Evolutionary conservation across 2,888 invertebrate species (phyloP), one percentile per base, ranked within the genome.

Genomic region (Mythimna vitellina): DNA sequence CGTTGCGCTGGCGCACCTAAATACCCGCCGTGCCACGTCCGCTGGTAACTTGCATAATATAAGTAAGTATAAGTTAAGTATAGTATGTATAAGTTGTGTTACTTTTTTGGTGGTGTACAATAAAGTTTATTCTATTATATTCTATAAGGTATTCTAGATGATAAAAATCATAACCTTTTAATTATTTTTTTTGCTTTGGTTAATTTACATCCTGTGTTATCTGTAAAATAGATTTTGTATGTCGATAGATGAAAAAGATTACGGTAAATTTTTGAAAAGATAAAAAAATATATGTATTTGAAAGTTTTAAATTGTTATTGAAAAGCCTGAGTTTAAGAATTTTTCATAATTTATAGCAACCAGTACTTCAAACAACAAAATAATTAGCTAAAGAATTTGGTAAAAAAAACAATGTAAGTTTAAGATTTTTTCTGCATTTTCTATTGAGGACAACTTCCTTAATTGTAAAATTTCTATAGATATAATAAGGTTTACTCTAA

Each of bases 1-100:
- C 84, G 79, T 69, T 72, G 78, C 77, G 78, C 81, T 20, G 71
- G 83, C 86, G 78, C 84, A 81, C 83, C 79, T 80, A 72, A 73
- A 74, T 75, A 80, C 77, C 70, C 70, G 38, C 66, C 62, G 67
- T 70, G 78, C 77, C 74, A 86, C 80, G 82, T 80, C 76, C 73
- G 67, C 70, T 70, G 65, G 72, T 71, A 66, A 65, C 81, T 85
- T 85, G 70, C 84, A 78, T 84, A 85, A 84, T 70, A 60, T 57
- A 74, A 49, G 9, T n/a, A n/a, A n/a, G n/a, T n/a, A n/a, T n/a
- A n/a, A n/a, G n/a, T n/a, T n/a, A n/a, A n/a, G n/a, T n/a, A n/a
- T n/a, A n/a, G n/a, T n/a, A n/a, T n/a, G n/a, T n/a, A n/a, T n/a
- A n/a, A n/a, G n/a, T n/a, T n/a, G n/a, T n/a, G n/a, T n/a, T n/a